Evolutionary conservation across 2,888 invertebrate species (phyloP), one percentile per base, ranked within the genome.

Genomic region (Neria commutata): DNA sequence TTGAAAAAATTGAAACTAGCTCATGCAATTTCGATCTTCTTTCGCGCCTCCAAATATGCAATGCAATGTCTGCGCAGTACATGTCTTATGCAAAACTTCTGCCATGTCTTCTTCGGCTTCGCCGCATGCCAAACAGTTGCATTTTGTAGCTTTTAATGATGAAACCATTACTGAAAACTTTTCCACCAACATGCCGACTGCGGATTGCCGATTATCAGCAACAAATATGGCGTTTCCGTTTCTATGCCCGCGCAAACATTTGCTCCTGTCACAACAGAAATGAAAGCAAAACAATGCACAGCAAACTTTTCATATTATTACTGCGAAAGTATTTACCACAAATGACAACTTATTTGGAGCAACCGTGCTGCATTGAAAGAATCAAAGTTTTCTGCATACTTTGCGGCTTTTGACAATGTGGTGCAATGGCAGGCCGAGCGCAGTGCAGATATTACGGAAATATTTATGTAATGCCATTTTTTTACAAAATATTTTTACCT

Each of bases 371-470:
- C 37, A n/a, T 5, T 14, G 6, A 42, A 5, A 21, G 4, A 42
- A 42, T 42, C 42, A 5, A 42, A 17, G 6, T 42, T 42, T 42
- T 4, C 42, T 42, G 42, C 42, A 42, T 42, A 8, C 29, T 11
- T 29, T 37, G 16, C n/a, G n/a, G 42, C n/a, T n/a, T 42, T 42
- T 42, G 42, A 42, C 42, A 42, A 42, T 19, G 17, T 42, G n/a
- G n/a, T n/a, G 42, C 14, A 42, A 42, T 42, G 42, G 21, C 11
- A 10, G 6, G 37, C 6, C 11, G 14, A 10, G 65, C 66, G 66
- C 66, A 66, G 62, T 66, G 66, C 66, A 60, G 66, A 64, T 66
- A 64, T 64, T 57, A 62, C 62, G 61, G 62, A 64, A 52, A 66
- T 33, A 61, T 64, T 57, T 56, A 58, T 59, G 57, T 33, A n/a